phyloP scores from a whole-genome alignment of 2,888 invertebrate species.

The Andrena bucephala region DNA sequence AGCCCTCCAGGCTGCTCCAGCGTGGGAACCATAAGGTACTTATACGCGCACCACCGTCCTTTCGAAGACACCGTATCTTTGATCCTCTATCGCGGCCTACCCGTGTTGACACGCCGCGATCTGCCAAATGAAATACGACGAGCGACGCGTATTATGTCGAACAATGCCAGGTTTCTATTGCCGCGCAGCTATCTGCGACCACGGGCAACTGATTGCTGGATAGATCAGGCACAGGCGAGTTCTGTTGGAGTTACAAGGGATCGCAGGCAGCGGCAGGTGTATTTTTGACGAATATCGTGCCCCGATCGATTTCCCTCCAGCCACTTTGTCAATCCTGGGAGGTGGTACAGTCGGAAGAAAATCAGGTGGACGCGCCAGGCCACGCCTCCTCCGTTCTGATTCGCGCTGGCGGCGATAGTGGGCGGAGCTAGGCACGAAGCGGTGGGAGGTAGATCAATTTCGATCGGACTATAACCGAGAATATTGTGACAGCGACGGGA shows the following conservation, averaged over 20 bases:
- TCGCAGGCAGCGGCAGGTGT: background rate
- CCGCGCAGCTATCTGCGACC: background rate
- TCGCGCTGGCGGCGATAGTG: no score
- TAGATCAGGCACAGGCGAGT: background rate
- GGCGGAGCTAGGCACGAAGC: no score
- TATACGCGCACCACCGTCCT: constrained; percentile 71
- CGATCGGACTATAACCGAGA: background rate
- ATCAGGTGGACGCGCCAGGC: no score
- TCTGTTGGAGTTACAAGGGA: background rate
- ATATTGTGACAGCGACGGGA: background rate
- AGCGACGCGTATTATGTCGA: constrained; percentile 65
- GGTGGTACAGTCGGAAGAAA: no score
- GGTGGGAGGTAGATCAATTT: no score
- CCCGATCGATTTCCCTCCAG: no score
- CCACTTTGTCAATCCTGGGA: no score
- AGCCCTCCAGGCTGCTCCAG: constrained; percentile 81
- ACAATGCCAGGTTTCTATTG: constrained; percentile 10
- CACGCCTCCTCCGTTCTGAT: no score
- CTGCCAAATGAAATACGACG: constrained; percentile 62
- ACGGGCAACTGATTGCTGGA: constrained; percentile 1
- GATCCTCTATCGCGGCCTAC: constrained; percentile 60
- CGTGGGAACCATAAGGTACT: constrained; percentile 81
- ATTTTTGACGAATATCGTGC: background rate
- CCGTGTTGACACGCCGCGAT: constrained; percentile 57
- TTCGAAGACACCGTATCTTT: constrained; percentile 61